Conservation (phyloP, 2,797 vertebrate genomes). For the Phoebastria nigripes region DNA sequence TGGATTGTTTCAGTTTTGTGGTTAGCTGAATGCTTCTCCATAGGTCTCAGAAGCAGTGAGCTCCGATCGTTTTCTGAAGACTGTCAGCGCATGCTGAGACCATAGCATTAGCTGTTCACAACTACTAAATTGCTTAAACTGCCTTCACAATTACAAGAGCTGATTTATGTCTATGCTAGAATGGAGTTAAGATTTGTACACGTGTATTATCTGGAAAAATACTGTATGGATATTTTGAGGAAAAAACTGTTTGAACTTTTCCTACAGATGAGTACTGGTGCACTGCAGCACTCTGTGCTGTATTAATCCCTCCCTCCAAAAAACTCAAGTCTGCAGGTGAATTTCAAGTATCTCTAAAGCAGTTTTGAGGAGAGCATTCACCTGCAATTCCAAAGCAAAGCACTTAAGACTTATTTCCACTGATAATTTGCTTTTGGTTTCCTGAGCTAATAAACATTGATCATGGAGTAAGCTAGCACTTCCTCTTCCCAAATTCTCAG, state of each 20-base stretch:
- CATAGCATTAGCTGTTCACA: neutral
- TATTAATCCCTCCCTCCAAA: neutral
- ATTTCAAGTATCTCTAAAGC: neutral
- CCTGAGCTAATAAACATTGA: neutral
- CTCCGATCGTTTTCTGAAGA: neutral
- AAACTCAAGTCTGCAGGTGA: neutral
- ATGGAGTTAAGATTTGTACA: neutral
- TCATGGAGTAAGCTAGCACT: neutral
- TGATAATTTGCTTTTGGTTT: neutral
- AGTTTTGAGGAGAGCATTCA: neutral
- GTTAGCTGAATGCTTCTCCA: neutral
- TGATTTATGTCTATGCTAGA: neutral
- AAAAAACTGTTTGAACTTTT: neutral
- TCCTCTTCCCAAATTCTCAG: neutral
- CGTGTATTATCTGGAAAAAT: neutral
- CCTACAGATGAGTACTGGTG: neutral
- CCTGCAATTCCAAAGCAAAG: neutral
- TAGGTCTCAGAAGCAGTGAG: neutral
- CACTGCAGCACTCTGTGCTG: neutral
- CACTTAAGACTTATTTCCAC: accelerated
- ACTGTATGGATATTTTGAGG: neutral
- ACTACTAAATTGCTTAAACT: neutral
- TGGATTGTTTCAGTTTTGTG: neutral
- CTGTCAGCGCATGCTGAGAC: neutral
- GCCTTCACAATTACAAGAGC: neutral